These are phyloP conservation scores for Pungitius pungitius DNA, from an alignment of 2,113 vertebrate genomes.

Conservation along the genomic window DNA sequence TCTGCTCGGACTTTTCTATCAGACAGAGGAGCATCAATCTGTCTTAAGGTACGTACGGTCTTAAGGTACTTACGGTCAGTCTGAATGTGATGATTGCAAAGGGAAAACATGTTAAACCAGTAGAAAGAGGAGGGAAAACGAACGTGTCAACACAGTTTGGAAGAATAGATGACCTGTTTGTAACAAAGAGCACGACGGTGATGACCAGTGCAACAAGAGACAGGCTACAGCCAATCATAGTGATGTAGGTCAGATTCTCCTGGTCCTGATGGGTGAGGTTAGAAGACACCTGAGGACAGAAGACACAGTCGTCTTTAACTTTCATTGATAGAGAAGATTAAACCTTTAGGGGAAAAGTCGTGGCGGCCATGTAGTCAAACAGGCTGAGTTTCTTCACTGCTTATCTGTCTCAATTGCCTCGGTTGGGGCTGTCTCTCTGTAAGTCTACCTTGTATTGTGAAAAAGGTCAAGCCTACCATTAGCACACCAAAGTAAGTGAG, in stretches of 20 bases:
- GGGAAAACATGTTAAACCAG: not conserved
- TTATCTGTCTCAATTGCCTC: not conserved
- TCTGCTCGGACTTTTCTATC: constrained; percentile 49
- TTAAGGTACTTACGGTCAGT: not conserved
- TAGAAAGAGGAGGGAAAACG: not conserved
- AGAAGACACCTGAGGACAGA: constrained; percentile 30
- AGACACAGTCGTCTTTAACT: not conserved
- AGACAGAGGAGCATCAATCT: not conserved
- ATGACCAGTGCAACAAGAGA: constrained; percentile 47
- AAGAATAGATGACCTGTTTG: constrained; percentile 30
- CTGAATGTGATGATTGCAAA: not conserved
- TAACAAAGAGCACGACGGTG: constrained; percentile 54
- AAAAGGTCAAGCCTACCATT: constrained; percentile 28
- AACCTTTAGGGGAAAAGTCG: too few relatives aligned
- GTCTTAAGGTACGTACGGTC: too few relatives aligned
- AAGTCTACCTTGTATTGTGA: not conserved
- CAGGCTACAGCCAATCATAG: constrained; percentile 49
- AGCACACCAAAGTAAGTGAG: constrained; percentile 66
- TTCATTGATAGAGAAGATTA: not conserved
- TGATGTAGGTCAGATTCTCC: constrained; percentile 35
- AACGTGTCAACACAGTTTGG: not conserved
- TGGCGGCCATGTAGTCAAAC: too few relatives aligned
- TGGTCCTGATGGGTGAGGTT: fast-evolving
- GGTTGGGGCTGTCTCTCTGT: not conserved
- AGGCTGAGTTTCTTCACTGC: not conserved